Evolutionary conservation across 2,113 vertebrate genomes (phyloP).

Genomic region (Athene cunicularia): DNA sequence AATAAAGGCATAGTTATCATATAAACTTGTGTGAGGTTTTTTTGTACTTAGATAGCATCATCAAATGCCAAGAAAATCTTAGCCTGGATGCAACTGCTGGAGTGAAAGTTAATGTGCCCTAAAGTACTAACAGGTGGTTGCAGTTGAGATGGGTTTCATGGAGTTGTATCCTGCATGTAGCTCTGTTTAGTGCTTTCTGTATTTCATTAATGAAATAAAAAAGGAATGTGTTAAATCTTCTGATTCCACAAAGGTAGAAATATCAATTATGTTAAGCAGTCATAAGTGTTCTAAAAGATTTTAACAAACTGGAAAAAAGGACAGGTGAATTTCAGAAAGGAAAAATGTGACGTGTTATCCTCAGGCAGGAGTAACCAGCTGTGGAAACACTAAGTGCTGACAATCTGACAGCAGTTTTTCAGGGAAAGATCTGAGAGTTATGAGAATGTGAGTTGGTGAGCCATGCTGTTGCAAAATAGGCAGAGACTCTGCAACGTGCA

Average conservation of each 20-base stretch:
- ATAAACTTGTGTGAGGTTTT: not conserved
- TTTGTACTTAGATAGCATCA: not conserved
- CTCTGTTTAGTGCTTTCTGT: not conserved
- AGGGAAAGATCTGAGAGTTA: not conserved
- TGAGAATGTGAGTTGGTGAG: not conserved
- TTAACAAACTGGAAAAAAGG: not conserved
- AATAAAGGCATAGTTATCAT: not conserved
- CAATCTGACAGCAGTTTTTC: not conserved
- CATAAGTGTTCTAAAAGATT: not conserved
- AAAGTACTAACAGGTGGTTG: not conserved
- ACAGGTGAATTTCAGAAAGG: not conserved
- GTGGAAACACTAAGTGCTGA: rapidly evolving
- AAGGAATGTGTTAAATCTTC: not conserved
- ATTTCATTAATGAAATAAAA: not conserved
- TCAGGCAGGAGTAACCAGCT: not conserved
- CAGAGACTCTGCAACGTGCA: rapidly evolving
- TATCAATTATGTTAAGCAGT: not conserved
- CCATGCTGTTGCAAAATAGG: not conserved
- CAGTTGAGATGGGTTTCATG: rapidly evolving
- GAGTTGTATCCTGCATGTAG: rapidly evolving
- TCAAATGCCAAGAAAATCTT: not conserved
- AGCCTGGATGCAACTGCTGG: not conserved
- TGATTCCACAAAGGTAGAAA: not conserved
- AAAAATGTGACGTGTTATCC: not conserved
- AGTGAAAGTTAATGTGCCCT: not conserved